These are phyloP conservation scores for Morone chrysops DNA, from an alignment of 2,113 vertebrate species.

Conservation along the genomic window DNA sequence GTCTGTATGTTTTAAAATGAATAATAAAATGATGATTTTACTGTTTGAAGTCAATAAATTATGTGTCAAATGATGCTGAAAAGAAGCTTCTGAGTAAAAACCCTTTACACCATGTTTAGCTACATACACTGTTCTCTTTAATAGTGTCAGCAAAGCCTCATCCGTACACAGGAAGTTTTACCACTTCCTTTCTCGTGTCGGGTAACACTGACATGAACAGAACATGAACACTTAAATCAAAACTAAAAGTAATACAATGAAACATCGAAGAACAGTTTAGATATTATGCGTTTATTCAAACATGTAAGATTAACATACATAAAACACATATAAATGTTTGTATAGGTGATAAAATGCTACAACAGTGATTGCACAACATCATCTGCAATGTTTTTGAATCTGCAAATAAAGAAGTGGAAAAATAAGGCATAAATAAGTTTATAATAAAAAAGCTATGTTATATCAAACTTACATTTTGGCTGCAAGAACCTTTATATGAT, in stretches of 20 bases:
- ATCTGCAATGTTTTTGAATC: not conserved
- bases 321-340: not conserved
- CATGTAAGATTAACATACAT: not conserved
- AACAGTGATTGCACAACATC: not conserved
- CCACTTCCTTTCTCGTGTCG: conserved; percentile 67
- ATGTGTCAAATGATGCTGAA: conserved; percentile 34
- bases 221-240: not conserved
- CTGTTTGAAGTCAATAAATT: conserved; percentile 57
- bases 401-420: not conserved
- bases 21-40: conserved; percentile 26
- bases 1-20: conserved; percentile 49
- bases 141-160: conserved; percentile 28
- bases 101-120: not conserved
- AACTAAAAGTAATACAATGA: not conserved
- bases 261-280: not conserved
- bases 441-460: not conserved
- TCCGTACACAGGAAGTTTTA: conserved; percentile 77
- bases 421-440: not conserved
- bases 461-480: not conserved
- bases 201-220: not conserved
- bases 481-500: not conserved
- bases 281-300: conserved; percentile 37
- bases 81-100: conserved; percentile 17
- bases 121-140: conserved; percentile 16
- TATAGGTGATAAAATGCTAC: not conserved